Conservation (phyloP, 1,140 invertebrate genomes). For the Tenebrio molitor region DNA sequence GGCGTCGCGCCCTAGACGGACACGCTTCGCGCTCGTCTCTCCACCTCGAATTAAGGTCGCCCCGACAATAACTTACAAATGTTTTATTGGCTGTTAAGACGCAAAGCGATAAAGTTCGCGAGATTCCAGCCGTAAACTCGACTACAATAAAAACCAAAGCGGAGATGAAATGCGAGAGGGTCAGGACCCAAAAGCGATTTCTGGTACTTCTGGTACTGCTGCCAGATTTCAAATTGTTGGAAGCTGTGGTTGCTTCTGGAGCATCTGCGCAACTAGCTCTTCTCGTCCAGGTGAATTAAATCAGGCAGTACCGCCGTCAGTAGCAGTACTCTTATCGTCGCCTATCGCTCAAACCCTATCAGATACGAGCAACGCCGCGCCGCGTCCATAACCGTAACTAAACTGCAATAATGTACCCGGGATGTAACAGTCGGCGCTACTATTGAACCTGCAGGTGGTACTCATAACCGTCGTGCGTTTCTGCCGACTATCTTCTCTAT, state of each 20-base stretch:
- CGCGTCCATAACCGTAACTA: slow-evolving; percentile 42
- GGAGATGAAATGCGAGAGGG: neutral
- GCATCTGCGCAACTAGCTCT: too few relatives aligned
- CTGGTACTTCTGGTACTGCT: too few relatives aligned
- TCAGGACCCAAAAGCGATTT: too few relatives aligned
- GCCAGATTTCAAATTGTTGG: too few relatives aligned
- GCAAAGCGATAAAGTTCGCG: slow-evolving; percentile 20
- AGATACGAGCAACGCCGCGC: slow-evolving; percentile 27
- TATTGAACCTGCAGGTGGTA: slow-evolving; percentile 30
- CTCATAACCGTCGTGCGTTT: slow-evolving; percentile 1
- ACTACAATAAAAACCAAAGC: slow-evolving; percentile 5
- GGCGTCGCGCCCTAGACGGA: slow-evolving; percentile 1
- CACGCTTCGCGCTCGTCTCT: neutral
- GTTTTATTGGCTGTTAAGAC: slow-evolving; percentile 18
- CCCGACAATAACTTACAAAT: slow-evolving; percentile 2
- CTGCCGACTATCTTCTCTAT: slow-evolving; percentile 1
- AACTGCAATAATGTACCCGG: slow-evolving; percentile 40
- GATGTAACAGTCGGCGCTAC: slow-evolving; percentile 19
- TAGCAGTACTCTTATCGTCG: slow-evolving; percentile 7
- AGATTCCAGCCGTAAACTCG: slow-evolving; percentile 26
- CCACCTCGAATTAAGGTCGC: neutral
- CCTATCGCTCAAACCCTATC: slow-evolving; percentile 32
- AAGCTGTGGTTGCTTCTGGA: too few relatives aligned
- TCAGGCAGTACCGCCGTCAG: too few relatives aligned
- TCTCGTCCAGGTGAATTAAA: too few relatives aligned